phyloP scores from a whole-genome alignment of 2,797 vertebrate species.

The Corythornis leucogaster region DNA sequence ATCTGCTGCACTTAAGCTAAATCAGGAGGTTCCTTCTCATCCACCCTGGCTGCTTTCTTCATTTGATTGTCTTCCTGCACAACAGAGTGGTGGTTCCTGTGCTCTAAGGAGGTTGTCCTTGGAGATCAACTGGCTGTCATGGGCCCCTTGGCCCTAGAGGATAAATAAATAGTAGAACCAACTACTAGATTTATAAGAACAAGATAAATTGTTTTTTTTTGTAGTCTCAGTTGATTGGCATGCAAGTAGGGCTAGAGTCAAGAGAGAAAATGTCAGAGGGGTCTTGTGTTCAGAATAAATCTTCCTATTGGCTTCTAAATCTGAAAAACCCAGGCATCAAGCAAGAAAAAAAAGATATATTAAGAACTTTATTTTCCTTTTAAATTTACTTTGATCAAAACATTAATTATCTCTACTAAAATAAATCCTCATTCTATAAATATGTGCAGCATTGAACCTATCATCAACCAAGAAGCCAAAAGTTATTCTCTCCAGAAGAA shows the following conservation, averaged over 20 bases:
- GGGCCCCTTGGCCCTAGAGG: neutral
- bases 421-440: neutral
- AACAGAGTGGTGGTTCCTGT: neutral
- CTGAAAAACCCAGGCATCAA: neutral
- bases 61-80: neutral
- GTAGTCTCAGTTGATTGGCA: neutral
- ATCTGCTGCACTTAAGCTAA: neutral
- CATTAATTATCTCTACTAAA: neutral
- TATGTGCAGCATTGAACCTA: neutral
- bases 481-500: neutral
- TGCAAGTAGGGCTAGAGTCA: neutral
- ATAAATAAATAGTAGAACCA: neutral
- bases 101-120: neutral
- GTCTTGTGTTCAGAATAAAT: neutral
- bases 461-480: neutral
- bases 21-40: neutral
- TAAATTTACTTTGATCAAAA: neutral
- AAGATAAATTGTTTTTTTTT: neutral
- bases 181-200: neutral
- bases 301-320: neutral
- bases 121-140: neutral
- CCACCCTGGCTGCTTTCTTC: neutral
- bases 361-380: neutral
- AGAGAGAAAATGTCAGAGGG: neutral
- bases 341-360: neutral